Percentiles rank a stretch among this genome's conserved stretches.
Conservation (phyloP, 1,140 invertebrate species). For the Cydia pomonella region DNA sequence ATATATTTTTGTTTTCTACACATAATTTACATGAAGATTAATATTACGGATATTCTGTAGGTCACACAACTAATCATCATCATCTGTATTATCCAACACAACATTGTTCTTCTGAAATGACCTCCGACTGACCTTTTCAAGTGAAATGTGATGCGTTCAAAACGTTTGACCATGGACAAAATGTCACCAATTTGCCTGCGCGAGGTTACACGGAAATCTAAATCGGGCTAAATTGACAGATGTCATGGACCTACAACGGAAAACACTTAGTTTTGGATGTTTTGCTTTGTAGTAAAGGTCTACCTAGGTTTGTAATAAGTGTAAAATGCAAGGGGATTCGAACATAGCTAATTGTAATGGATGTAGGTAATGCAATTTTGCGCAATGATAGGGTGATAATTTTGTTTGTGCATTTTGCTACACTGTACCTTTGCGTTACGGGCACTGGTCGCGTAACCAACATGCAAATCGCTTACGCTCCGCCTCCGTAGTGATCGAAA, state of each 20-base stretch:
- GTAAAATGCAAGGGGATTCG: not conserved
- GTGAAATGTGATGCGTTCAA: conserved; percentile 20
- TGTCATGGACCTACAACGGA: conserved; percentile 18
- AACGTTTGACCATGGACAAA: conserved; percentile 9
- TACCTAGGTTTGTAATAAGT: not conserved
- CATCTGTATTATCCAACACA: conserved; percentile 5
- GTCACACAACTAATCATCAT: not conserved
- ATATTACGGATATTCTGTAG: conserved; percentile 9
- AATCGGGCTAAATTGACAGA: conserved; percentile 23
- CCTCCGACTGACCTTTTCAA: conserved; percentile 23
- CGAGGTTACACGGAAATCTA: conserved; percentile 26
- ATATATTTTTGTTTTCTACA: not conserved
- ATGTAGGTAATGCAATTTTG: not conserved
- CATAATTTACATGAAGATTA: not conserved
- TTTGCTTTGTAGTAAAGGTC: not conserved
- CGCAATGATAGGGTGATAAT: not conserved
- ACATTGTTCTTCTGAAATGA: conserved; percentile 19
- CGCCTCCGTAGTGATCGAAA: too few relatives aligned
- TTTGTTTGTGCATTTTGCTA: not conserved
- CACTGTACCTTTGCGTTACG: not conserved
- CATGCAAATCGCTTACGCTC: too few relatives aligned
- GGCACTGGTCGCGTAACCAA: too few relatives aligned
- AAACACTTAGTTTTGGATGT: conserved; percentile 22
- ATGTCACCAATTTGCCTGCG: conserved; percentile 18
- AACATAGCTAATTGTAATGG: not conserved